Conservation (phyloP, 1,140 invertebrate genomes). For the Drosophila takahashii region DNA sequence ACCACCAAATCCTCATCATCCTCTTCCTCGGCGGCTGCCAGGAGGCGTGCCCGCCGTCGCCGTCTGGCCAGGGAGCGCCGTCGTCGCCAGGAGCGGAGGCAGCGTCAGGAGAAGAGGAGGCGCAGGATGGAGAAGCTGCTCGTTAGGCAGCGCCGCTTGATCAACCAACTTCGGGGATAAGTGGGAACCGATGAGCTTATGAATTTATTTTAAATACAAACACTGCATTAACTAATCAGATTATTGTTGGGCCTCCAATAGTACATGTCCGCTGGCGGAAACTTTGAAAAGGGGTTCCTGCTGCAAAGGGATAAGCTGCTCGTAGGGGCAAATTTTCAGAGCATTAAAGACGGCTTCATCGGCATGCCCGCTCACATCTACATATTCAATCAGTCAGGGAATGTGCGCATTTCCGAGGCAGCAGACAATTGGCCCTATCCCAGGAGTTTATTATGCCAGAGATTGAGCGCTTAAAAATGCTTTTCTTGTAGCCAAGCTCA, state of each 20-base stretch:
- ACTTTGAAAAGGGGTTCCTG: background rate
- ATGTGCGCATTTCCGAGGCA: constrained; percentile 29
- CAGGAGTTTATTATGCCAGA: constrained; percentile 71
- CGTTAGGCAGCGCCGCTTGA: constrained; percentile 17
- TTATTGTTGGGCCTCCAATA: background rate
- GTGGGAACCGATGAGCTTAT: too few relatives aligned
- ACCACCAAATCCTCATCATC: constrained; percentile 12
- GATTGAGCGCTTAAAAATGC: constrained; percentile 72
- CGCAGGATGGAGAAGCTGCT: constrained; percentile 22
- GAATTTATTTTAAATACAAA: constrained; percentile 4
- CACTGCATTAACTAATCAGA: background rate
- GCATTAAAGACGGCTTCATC: constrained; percentile 12
- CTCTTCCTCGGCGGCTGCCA: constrained; percentile 19
- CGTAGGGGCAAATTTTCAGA: constrained; percentile 1
- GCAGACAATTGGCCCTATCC: constrained; percentile 72
- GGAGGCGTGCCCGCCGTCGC: constrained; percentile 15
- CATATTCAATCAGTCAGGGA: constrained; percentile 40
- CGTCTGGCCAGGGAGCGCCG: constrained; percentile 29
- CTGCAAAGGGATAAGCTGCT: background rate
- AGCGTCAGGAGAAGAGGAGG: constrained; percentile 14
- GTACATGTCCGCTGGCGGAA: background rate
- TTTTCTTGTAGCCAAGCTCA: constrained; percentile 65
- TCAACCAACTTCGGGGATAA: constrained; percentile 11
- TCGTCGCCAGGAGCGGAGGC: constrained; percentile 19
- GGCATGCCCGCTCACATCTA: constrained; percentile 18